phyloP scores from a whole-genome alignment of 1,140 invertebrate genomes.

The Lysiphlebus fabarum region DNA sequence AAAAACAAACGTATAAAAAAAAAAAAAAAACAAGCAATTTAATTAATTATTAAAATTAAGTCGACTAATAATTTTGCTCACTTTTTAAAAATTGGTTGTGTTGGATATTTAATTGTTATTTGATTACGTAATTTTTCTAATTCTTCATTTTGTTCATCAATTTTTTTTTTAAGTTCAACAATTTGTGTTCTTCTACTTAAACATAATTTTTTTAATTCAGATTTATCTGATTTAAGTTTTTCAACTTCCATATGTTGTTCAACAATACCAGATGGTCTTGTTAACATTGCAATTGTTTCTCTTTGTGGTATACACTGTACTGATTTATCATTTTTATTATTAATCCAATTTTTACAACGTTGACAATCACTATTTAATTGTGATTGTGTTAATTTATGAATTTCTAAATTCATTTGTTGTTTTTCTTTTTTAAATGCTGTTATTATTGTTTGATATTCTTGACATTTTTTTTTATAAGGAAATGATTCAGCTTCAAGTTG shows the following conservation, averaged over 20 bases:
- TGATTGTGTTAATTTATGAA: slow-evolving; percentile 26
- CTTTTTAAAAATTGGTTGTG: too few relatives aligned
- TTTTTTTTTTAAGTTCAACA: slow-evolving; percentile 31
- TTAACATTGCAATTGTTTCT: neutral
- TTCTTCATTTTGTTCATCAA: slow-evolving; percentile 5
- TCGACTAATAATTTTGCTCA: too few relatives aligned
- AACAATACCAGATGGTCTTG: neutral
- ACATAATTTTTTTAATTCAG: slow-evolving; percentile 38
- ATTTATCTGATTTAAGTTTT: slow-evolving; percentile 38
- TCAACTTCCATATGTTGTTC: slow-evolving; percentile 26
- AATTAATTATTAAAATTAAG: too few relatives aligned
- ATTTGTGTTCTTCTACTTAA: slow-evolving; percentile 30
- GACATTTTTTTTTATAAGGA: slow-evolving; percentile 40
- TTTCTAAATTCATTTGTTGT: slow-evolving; percentile 29
- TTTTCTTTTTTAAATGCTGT: slow-evolving; percentile 28
- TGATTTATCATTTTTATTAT: slow-evolving; percentile 31
- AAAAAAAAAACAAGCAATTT: too few relatives aligned
- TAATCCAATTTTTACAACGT: slow-evolving; percentile 33
- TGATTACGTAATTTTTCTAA: too few relatives aligned
- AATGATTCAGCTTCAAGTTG: slow-evolving; percentile 42
- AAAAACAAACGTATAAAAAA: too few relatives aligned
- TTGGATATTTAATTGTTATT: too few relatives aligned
- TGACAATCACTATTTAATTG: slow-evolving; percentile 33
- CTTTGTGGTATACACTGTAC: neutral
- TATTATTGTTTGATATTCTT: slow-evolving; percentile 36